Evolutionary conservation across 2,888 invertebrate species (phyloP).

Genomic region (Cerceris ruficornis): DNA sequence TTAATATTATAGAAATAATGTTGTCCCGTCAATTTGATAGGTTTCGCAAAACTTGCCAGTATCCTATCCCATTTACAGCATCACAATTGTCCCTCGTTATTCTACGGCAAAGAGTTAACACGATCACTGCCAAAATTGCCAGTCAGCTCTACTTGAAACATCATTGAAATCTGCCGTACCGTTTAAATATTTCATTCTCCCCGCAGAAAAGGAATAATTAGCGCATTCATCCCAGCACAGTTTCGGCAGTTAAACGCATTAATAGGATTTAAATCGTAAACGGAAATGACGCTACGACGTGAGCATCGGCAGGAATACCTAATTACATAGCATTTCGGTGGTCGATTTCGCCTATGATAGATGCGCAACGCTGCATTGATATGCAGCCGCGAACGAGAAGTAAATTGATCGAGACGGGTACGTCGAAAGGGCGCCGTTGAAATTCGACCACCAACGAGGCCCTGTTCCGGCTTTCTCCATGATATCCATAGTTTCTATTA

Average conservation of each 20-base stretch:
- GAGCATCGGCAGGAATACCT: constrained; percentile 57
- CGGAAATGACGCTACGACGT: constrained; percentile 39
- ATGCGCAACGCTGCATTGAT: constrained; percentile 61
- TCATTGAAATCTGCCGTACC: no score
- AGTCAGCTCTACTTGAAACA: no score
- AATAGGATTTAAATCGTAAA: constrained; percentile 54
- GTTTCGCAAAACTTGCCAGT: no score
- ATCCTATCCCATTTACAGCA: no score
- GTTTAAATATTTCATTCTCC: no score
- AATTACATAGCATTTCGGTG: constrained; percentile 62
- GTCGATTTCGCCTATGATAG: constrained; percentile 64
- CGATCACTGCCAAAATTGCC: no score
- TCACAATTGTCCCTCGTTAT: no score
- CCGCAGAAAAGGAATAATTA: no score
- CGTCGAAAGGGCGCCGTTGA: constrained; percentile 34
- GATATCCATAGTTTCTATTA: constrained; percentile 66
- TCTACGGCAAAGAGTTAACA: no score
- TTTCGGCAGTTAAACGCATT: constrained; percentile 5
- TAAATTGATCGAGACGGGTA: constrained; percentile 67
- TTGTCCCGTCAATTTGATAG: no score
- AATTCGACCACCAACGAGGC: constrained; percentile 62
- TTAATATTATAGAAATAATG: no score
- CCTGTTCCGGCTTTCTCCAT: constrained; percentile 62
- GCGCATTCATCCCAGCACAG: not conserved
- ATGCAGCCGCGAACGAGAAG: constrained; percentile 66